These are phyloP conservation scores for Bombus vancouverensis DNA, from an alignment of 1,140 invertebrate genomes.

Conservation along the genomic window DNA sequence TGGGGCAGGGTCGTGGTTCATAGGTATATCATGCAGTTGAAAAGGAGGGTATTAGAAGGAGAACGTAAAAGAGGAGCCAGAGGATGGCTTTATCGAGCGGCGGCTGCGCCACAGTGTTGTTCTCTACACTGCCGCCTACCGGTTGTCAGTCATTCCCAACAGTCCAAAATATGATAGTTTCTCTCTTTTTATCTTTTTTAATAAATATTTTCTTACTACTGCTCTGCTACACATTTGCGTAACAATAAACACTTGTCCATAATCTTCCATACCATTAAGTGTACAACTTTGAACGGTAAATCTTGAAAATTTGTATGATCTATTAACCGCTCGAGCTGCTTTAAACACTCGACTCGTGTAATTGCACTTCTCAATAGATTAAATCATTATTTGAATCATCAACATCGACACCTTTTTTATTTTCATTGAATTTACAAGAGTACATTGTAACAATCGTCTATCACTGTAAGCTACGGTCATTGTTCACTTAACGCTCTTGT, in stretches of 20 bases:
- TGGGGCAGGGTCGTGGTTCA: constrained; percentile 61
- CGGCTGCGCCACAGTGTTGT: constrained; percentile 70
- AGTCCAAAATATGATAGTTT: background rate
- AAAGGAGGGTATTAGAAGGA: constrained; percentile 25
- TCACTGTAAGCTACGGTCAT: background rate
- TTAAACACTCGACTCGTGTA: background rate
- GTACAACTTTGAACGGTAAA: background rate
- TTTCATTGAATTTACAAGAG: background rate
- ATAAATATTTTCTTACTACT: background rate
- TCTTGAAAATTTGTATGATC: background rate
- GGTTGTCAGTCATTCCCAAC: background rate
- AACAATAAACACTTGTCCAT: background rate
- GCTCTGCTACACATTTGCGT: background rate
- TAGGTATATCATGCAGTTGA: constrained; percentile 25
- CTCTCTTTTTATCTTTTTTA: background rate
- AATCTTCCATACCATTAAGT: background rate
- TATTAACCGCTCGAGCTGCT: background rate
- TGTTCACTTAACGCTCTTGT: background rate
- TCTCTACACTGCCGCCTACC: constrained; percentile 13
- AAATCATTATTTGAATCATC: background rate
- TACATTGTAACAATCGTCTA: background rate
- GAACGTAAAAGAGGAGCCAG: constrained; percentile 34
- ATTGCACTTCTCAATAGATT: background rate
- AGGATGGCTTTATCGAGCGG: constrained; percentile 77
- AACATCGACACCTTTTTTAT: background rate